Conservation (phyloP, 1,140 invertebrate species). For the Diplogasteroides magnus region DNA sequence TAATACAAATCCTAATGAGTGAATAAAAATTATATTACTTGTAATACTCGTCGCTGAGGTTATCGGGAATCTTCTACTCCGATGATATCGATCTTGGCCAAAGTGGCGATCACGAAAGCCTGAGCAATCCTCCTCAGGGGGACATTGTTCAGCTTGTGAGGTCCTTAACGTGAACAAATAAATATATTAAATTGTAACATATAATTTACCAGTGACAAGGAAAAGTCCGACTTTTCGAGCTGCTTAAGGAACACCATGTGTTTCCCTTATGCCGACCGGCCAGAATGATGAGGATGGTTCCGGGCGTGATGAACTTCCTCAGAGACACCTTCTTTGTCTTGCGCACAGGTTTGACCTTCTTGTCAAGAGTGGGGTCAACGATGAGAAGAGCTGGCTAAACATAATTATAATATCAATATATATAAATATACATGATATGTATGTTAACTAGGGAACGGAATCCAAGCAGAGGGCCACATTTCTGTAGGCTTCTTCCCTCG, state of each 20-base stretch:
- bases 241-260: conserved; percentile 73
- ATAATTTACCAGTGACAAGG: conserved; percentile 86
- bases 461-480: too few species aligned
- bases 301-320: conserved; percentile 74
- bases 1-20: too few species aligned
- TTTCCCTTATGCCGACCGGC: conserved; percentile 92
- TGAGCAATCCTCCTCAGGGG: conserved; percentile 89
- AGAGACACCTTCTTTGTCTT: conserved; percentile 59
- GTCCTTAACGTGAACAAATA: conserved; percentile 64
- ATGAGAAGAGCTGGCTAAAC: conserved; percentile 49
- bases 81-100: conserved; percentile 77
- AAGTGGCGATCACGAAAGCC: conserved; percentile 88
- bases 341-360: conserved; percentile 50
- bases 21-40: too few species aligned
- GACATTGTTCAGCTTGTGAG: conserved; percentile 79
- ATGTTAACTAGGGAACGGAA: too few species aligned
- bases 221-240: conserved; percentile 75
- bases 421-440: too few species aligned
- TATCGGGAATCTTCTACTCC: conserved; percentile 74
- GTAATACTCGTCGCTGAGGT: conserved; percentile 89
- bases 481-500: too few species aligned
- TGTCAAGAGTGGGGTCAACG: conserved; percentile 57
- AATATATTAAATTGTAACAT: too few species aligned
- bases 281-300: conserved; percentile 84
- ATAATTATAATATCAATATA: conserved; percentile 2